Base-by-base conservation (phyloP, 2,888 invertebrate species). In the Acrocera orbiculus region DNA sequence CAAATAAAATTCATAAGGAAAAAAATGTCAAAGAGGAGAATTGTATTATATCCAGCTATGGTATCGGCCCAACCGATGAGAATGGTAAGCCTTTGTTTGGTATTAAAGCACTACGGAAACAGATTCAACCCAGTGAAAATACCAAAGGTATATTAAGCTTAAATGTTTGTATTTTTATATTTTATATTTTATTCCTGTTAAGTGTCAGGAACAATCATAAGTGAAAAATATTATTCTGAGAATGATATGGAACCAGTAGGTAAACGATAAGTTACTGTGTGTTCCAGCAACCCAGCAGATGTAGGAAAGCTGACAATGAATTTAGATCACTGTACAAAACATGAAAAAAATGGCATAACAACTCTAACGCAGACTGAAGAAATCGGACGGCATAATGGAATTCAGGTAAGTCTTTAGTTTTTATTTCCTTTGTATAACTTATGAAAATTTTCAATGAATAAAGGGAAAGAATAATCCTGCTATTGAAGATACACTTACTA, bases 1-100 rank as follows among this genome's bases (percentile, higher is more conserved):
- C 2, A 3, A n/a, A n/a, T n/a, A n/a, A n/a, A n/a, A n/a, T n/a
- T n/a, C n/a, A n/a, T n/a, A n/a, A n/a, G n/a, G n/a, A n/a, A n/a
- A n/a, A n/a, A n/a, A n/a, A n/a, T n/a, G n/a, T n/a, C n/a, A n/a
- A n/a, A n/a, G 57, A 56, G 34, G 58, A 59, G 35, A 76, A 79
- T 51, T 69, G 69, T 17, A 75, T 83, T 37, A 81, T 76, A 4
- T 81, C 81, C 2, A 77, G 80, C 52, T 83, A 83, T 54, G 82
- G 82, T 2, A 76, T 80, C 2, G 83, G 83, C 1, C 83, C 83
- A 16, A 73, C 77, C 3, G 83, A 83, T 51, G 78, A 81, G 42
- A 73, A 79, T 45, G 82, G 83, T 9, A 64, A 68, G 36, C 82
- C 82, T 15, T 63, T 83, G 36, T 83, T 83, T 58, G 83, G 83